phyloP scores from a whole-genome alignment of 2,888 invertebrate genomes.

The Hemistola chrysoprasaria region DNA sequence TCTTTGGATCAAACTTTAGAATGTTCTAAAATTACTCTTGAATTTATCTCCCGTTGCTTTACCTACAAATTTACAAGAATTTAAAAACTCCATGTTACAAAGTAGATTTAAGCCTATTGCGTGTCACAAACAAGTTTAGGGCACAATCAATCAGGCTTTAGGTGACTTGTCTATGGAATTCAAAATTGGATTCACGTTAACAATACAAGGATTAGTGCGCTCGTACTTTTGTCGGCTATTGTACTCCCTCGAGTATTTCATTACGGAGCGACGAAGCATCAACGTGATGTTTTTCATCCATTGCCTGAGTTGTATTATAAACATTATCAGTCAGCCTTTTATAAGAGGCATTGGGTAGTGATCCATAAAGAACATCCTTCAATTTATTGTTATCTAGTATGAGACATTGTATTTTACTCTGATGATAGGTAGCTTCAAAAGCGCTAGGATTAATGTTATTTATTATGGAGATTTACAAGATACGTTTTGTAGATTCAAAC shows the following conservation, averaged over 20 bases:
- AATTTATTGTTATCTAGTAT: conserved; percentile 27
- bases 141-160: conserved; percentile 77
- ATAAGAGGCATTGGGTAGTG: conserved; percentile 36
- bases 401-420: conserved; percentile 52
- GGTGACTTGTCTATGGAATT: conserved; percentile 66
- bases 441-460: conserved; percentile 66
- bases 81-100: conserved; percentile 23
- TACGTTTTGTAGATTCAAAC: conserved; percentile 50
- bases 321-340: conserved; percentile 1
- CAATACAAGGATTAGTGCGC: conserved; percentile 73
- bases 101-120: conserved; percentile 42
- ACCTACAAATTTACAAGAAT: not conserved
- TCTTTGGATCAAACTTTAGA: too few relatives aligned
- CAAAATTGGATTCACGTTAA: conserved; percentile 78
- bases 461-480: conserved; percentile 58
- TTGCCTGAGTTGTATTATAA: conserved; percentile 18
- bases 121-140: conserved; percentile 54
- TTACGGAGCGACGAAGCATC: conserved; percentile 10
- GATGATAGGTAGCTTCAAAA: conserved; percentile 55
- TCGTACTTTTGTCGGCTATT: conserved; percentile 58
- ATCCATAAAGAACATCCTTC: conserved; percentile 10
- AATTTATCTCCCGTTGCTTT: too few relatives aligned
- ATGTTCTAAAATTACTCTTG: too few relatives aligned
- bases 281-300: conserved; percentile 25
- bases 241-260: conserved; percentile 33